Conservation (phyloP, 2,888 invertebrate species). For the Nephrotoma appendiculata region DNA sequence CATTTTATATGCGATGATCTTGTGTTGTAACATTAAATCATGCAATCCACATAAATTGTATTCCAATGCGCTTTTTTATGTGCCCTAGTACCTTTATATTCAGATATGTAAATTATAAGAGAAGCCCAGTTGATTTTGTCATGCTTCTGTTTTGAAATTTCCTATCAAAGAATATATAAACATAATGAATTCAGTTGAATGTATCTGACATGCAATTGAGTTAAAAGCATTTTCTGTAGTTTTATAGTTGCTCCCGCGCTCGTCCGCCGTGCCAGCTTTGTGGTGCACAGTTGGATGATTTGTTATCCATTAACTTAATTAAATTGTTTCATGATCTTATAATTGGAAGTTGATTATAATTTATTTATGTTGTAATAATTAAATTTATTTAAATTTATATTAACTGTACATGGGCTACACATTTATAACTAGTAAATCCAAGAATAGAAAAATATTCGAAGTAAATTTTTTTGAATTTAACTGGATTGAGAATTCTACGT, state of each 20-base stretch:
- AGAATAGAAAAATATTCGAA: no score
- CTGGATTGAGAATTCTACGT: no score
- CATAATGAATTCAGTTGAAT: background rate
- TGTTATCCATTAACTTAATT: background rate
- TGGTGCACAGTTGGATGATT: background rate
- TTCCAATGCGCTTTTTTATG: background rate
- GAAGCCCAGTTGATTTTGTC: background rate
- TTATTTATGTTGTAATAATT: background rate
- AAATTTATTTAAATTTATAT: no score
- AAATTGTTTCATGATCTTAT: background rate
- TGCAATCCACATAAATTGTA: background rate
- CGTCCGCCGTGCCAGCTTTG: background rate
- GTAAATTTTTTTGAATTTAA: no score
- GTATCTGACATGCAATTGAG: background rate
- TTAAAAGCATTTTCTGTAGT: background rate
- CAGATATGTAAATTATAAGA: background rate
- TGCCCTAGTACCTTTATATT: background rate
- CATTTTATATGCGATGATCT: background rate
- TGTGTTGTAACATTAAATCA: background rate
- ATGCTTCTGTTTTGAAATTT: background rate
- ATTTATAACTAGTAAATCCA: no score
- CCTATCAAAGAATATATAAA: background rate
- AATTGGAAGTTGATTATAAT: background rate
- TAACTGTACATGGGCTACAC: no score
- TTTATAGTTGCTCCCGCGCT: background rate